These are phyloP conservation scores for Struthidea cinerea DNA, from an alignment of 2,113 vertebrate genomes.

Conservation along the genomic window DNA sequence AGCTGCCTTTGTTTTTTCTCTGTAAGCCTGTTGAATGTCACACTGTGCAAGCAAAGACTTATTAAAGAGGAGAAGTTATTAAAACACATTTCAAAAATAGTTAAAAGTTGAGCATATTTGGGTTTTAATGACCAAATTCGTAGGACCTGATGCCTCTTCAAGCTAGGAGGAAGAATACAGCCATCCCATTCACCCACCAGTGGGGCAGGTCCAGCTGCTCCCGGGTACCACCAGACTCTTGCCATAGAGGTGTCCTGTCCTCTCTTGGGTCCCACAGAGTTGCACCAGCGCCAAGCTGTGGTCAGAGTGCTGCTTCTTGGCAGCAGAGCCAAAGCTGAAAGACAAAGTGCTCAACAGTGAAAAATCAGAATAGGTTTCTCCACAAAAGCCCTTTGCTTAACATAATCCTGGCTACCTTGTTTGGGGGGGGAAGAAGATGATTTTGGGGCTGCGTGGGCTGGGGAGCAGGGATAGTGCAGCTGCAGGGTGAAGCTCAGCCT, in stretches of 20 bases:
- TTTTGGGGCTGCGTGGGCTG: rapidly evolving
- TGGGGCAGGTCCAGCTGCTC: not conserved
- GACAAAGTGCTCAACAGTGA: not conserved
- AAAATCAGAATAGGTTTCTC: not conserved
- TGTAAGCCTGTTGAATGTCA: not conserved
- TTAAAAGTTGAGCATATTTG: not conserved
- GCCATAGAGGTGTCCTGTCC: not conserved
- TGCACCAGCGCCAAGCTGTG: not conserved
- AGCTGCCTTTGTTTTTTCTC: not conserved
- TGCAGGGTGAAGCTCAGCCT: not conserved
- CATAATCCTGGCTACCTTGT: not conserved
- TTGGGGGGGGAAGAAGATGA: not conserved
- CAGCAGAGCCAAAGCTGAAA: not conserved
- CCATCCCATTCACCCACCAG: not conserved
- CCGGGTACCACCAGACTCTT: not conserved
- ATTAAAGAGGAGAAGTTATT: not conserved
- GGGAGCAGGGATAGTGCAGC: not conserved
- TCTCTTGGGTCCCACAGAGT: not conserved
- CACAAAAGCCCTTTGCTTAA: not conserved
- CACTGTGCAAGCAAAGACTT: not conserved
- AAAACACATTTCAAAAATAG: not conserved
- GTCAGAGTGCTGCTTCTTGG: not conserved
- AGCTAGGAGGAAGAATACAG: not conserved
- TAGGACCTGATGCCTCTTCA: not conserved
- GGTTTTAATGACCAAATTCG: not conserved